Evolutionary conservation across 2,797 vertebrate species (phyloP).

Genomic region (Myotis vivesi): DNA sequence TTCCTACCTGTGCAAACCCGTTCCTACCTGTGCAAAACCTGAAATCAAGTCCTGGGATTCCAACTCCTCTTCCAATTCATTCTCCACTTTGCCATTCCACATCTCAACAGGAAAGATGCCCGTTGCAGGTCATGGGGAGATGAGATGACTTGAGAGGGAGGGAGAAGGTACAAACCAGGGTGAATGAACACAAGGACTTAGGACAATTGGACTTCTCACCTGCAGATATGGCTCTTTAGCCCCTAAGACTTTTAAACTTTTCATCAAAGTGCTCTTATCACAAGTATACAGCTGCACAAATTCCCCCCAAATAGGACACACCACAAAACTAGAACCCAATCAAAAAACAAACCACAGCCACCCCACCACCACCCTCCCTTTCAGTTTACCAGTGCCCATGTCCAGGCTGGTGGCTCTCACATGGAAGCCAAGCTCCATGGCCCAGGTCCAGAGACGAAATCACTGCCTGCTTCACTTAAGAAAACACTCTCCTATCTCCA

Average conservation of each 20-base stretch:
- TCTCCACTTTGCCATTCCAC: no score
- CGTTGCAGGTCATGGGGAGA: background rate
- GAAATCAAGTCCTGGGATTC: background rate
- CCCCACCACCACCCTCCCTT: background rate
- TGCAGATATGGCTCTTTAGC: background rate
- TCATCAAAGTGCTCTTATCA: background rate
- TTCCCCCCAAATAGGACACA: background rate
- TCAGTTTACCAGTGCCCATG: background rate
- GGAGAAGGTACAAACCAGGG: background rate
- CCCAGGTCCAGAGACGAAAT: conserved; percentile 72
- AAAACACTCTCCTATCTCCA: conserved; percentile 76
- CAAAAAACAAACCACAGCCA: background rate
- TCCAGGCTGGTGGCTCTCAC: background rate
- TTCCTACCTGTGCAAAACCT: background rate
- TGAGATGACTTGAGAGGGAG: background rate
- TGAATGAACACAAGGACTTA: background rate
- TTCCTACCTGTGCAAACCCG: no score
- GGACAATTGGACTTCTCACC: background rate
- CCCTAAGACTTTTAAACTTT: background rate
- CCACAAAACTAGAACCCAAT: background rate
- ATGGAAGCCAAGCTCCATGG: conserved; percentile 46
- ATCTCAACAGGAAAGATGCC: background rate
- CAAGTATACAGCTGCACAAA: background rate
- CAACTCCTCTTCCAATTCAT: background rate
- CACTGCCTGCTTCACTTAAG: conserved; percentile 71